Evolutionary conservation across 2,797 vertebrate genomes (phyloP).

Genomic region (Pyrocephalus nanus): DNA sequence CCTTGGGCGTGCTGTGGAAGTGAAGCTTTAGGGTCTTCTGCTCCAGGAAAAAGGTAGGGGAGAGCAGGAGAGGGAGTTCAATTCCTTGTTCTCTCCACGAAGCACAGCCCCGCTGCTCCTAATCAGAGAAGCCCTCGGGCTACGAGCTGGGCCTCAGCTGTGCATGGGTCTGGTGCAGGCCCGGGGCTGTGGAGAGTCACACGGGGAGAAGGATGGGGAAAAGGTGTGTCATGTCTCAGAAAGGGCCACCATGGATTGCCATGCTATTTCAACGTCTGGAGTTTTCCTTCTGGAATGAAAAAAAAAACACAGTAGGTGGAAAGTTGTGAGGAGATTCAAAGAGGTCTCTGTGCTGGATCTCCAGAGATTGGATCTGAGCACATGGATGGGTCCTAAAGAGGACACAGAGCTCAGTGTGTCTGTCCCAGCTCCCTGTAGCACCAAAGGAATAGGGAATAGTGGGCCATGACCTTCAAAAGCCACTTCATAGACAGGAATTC

Average conservation of each 20-base stretch:
- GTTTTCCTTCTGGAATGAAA: background rate
- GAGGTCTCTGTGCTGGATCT: background rate
- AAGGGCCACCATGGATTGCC: background rate
- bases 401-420: background rate
- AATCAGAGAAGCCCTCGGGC: background rate
- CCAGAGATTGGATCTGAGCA: background rate
- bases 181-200: background rate
- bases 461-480: background rate
- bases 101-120: background rate
- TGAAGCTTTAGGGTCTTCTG: background rate
- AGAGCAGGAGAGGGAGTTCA: background rate
- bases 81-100: background rate
- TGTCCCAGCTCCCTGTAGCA: background rate
- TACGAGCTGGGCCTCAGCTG: background rate
- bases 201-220: background rate
- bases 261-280: background rate
- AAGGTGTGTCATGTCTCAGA: rapidly evolving
- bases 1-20: background rate
- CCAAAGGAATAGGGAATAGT: background rate
- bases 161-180: background rate
- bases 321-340: background rate
- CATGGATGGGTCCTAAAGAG: background rate
- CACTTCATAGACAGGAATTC: background rate
- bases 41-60: background rate
- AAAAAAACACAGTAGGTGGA: background rate